Conservation (phyloP, 2,888 invertebrate genomes). For the Hirtodrosophila trivittata region DNA sequence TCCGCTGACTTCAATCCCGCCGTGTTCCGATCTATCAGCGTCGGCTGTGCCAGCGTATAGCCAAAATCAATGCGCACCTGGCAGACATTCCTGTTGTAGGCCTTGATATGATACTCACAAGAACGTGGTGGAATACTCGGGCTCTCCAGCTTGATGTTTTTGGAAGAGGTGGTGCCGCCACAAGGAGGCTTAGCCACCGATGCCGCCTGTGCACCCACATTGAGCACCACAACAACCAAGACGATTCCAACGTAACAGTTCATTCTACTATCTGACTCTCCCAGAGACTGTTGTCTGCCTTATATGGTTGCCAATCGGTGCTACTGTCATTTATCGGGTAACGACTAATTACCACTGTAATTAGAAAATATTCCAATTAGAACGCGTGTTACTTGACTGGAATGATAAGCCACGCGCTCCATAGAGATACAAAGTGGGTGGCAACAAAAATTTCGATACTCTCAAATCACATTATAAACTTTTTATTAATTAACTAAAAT, state of each 20-base stretch:
- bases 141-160: slow-evolving; percentile 62
- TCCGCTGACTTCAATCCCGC: slow-evolving; percentile 52
- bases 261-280: slow-evolving; percentile 36
- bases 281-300: slow-evolving; percentile 9
- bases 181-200: slow-evolving; percentile 67
- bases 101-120: slow-evolving; percentile 62
- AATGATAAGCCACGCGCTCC: neutral
- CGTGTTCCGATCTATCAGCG: slow-evolving; percentile 33
- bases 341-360: slow-evolving; percentile 44
- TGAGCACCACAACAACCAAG: slow-evolving; percentile 24
- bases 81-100: slow-evolving; percentile 70
- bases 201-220: slow-evolving; percentile 42
- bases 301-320: slow-evolving; percentile 41
- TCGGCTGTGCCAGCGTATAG: slow-evolving; percentile 75
- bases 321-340: neutral
- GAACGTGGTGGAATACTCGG: slow-evolving; percentile 65
- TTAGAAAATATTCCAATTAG: neutral
- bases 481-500: too few species aligned
- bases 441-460: too few species aligned
- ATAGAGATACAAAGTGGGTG: too few species aligned
- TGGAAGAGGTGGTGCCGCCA: slow-evolving; percentile 68
- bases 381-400: neutral
- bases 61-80: slow-evolving; percentile 76
- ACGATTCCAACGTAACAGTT: slow-evolving; percentile 35
- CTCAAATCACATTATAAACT: too few species aligned